Percentiles rank a stretch among this genome's conserved stretches.
Conservation (phyloP, 1,140 invertebrate species). For the Lepidurus packardi region DNA sequence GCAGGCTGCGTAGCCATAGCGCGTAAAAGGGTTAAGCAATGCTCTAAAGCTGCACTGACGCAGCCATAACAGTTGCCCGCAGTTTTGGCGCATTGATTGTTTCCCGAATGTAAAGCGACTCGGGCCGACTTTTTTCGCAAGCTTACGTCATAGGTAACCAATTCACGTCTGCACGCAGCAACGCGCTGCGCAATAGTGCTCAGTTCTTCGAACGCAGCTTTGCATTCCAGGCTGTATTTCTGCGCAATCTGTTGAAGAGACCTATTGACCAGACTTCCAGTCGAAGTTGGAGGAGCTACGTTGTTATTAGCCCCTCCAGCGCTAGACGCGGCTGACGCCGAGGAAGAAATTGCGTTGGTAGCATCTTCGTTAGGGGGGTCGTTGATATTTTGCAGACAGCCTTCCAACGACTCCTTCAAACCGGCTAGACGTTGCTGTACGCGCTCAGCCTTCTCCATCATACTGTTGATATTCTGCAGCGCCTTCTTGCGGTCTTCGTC, state of each 20-base stretch:
- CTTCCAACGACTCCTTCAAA: conserved; percentile 44
- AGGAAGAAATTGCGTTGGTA: neutral
- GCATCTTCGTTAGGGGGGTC: conserved; percentile 8
- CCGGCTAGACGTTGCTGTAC: conserved; percentile 76
- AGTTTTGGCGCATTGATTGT: conserved; percentile 45
- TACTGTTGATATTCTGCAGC: conserved; percentile 77
- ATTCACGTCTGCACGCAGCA: conserved; percentile 77
- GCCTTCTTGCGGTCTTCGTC: conserved; percentile 96
- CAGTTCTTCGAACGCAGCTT: conserved; percentile 88
- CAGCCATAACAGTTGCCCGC: conserved; percentile 73
- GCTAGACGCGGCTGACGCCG: conserved; percentile 25
- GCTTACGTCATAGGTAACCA: conserved; percentile 85
- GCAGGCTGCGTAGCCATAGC: conserved; percentile 79
- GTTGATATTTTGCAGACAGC: conserved; percentile 27
- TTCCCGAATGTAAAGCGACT: conserved; percentile 47
- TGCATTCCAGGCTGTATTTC: conserved; percentile 91
- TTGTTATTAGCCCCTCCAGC: conserved; percentile 28
- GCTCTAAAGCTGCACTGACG: conserved; percentile 78
- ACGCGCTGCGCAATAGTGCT: conserved; percentile 91
- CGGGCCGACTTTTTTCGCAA: conserved; percentile 52
- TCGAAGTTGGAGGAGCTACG: conserved; percentile 61
- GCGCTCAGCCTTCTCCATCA: conserved; percentile 89
- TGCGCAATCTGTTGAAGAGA: conserved; percentile 64
- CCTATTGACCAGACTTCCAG: conserved; percentile 46
- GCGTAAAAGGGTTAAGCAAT: conserved; percentile 84